phyloP scores from a whole-genome alignment of 2,888 invertebrate genomes.

The Villa cingulata region DNA sequence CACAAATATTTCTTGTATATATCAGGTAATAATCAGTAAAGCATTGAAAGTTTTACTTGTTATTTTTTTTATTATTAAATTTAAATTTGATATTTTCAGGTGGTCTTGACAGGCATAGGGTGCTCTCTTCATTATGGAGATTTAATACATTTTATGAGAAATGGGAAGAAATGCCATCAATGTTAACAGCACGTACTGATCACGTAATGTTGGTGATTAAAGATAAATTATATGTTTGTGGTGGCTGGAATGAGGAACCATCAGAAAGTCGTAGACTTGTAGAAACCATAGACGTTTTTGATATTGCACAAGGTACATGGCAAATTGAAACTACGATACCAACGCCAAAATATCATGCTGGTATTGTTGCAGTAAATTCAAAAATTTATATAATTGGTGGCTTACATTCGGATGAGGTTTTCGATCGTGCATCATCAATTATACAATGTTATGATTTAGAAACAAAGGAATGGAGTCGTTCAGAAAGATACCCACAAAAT shows the following conservation, averaged over 20 bases:
- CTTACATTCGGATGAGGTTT: slow-evolving; percentile 49
- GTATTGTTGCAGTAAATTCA: slow-evolving; percentile 45
- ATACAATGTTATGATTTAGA: slow-evolving; percentile 53
- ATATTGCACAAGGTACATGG: slow-evolving; percentile 45
- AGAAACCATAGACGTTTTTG: slow-evolving; percentile 51
- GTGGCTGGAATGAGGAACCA: slow-evolving; percentile 49
- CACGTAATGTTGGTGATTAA: slow-evolving; percentile 47
- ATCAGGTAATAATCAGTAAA: slow-evolving; percentile 27
- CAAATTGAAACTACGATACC: slow-evolving; percentile 46
- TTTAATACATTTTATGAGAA: slow-evolving; percentile 40
- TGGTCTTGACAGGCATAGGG: slow-evolving; percentile 32
- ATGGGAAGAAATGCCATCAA: slow-evolving; percentile 42
- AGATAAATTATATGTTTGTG: slow-evolving; percentile 47
- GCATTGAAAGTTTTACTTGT: too few species aligned
- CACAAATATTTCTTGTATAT: slow-evolving; percentile 28
- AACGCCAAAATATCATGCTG: slow-evolving; percentile 53
- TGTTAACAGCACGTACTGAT: slow-evolving; percentile 49
- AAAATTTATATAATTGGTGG: slow-evolving; percentile 58
- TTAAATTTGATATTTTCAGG: slow-evolving; percentile 17
- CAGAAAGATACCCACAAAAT: slow-evolving; percentile 50
- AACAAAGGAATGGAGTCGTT: slow-evolving; percentile 45
- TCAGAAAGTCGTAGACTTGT: slow-evolving; percentile 42
- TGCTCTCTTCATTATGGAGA: slow-evolving; percentile 38
- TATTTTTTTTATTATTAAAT: neutral
- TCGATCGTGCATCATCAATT: slow-evolving; percentile 49